Conservation (phyloP, 1,140 invertebrate genomes). For the Trichoplusia ni region DNA sequence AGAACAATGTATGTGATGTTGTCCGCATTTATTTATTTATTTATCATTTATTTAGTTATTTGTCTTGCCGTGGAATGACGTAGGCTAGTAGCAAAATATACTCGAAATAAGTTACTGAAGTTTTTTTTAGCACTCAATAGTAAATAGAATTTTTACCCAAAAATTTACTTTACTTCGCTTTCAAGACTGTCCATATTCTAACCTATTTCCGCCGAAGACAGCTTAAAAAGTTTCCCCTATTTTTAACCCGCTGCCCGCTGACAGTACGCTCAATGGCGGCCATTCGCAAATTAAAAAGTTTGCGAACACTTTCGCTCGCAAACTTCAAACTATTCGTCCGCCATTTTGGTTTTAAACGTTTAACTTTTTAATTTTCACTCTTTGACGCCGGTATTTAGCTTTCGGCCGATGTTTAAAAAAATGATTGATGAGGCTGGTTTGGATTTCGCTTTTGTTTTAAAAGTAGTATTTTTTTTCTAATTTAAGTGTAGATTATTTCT, state of each 20-base stretch:
- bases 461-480: neutral
- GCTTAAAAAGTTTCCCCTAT: neutral
- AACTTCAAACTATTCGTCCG: constrained; percentile 68
- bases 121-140: too few relatives aligned
- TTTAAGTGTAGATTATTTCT: neutral
- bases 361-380: constrained; percentile 67
- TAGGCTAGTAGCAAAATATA: too few relatives aligned
- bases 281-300: constrained; percentile 76
- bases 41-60: too few relatives aligned
- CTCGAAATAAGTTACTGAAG: too few relatives aligned
- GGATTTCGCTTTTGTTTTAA: neutral
- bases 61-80: too few relatives aligned
- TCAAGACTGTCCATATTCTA: too few relatives aligned
- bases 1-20: too few relatives aligned
- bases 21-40: too few relatives aligned
- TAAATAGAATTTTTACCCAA: too few relatives aligned
- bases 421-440: neutral
- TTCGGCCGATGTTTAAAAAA: neutral
- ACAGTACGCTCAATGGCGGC: constrained; percentile 27
- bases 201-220: too few relatives aligned
- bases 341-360: constrained; percentile 69
- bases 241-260: neutral
- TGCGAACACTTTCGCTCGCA: constrained; percentile 67
- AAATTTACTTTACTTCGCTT: too few relatives aligned
- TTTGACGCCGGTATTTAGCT: constrained; percentile 9